phyloP scores from a whole-genome alignment of 2,113 vertebrate genomes.

The Cygnus buccinator region DNA sequence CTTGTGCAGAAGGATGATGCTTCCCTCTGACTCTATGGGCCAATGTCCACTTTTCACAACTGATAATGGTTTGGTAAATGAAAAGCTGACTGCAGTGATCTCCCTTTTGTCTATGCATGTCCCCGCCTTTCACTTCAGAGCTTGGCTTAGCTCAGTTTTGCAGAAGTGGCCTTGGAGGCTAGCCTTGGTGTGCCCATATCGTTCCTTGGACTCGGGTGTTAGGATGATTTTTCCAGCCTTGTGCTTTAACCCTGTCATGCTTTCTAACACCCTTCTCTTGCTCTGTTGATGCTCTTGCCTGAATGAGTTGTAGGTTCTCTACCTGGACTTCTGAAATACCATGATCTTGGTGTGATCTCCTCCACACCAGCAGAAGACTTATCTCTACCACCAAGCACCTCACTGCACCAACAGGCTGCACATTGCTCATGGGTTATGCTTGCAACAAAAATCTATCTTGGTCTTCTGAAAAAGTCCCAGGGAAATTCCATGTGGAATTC shows the following conservation, averaged over 20 bases:
- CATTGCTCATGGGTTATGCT: background rate
- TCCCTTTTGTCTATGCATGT: fast-evolving
- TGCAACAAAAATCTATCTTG: background rate
- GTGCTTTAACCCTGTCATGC: background rate
- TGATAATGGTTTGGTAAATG: background rate
- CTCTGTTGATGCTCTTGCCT: background rate
- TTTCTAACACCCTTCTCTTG: background rate
- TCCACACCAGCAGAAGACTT: background rate
- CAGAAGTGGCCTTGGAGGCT: background rate
- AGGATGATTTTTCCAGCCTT: background rate
- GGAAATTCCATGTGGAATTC: background rate
- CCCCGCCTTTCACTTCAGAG: background rate
- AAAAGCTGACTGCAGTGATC: background rate
- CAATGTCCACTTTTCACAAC: background rate
- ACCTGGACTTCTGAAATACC: background rate
- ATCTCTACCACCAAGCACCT: too few species aligned
- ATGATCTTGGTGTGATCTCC: background rate
- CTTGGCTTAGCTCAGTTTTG: background rate
- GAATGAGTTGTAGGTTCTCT: background rate
- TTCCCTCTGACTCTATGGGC: background rate
- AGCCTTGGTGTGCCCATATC: background rate
- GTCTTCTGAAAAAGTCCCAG: background rate
- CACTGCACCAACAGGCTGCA: background rate
- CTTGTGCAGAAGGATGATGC: fast-evolving
- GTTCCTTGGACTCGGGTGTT: background rate